Base-by-base conservation (phyloP, 2,797 vertebrate species). In the Notoglanidium macrostoma region DNA sequence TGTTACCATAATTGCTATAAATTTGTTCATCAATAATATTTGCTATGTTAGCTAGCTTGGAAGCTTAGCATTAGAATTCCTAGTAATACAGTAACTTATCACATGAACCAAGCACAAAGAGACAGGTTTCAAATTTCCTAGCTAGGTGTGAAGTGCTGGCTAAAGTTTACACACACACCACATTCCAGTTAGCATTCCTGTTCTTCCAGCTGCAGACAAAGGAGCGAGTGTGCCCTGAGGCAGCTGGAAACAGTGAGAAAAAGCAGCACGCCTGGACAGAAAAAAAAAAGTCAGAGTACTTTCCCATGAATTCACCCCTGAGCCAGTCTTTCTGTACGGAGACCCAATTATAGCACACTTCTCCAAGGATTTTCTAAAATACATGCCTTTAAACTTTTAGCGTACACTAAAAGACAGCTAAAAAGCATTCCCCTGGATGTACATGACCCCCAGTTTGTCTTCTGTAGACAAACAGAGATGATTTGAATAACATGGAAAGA, bases 171-270 rank as follows among this genome's bases (percentile, higher is more conserved):
- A 87, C 79, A 73, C 78, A 87, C 90, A 81, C 86, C 87, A 80
- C 89, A 90, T 88, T 91, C 65, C 86, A 86, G 85, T 81, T 76
- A 68, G 88, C 76, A 86, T 89, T 90, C 89, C 89, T 88, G 88
- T 89, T 90, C 84, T 86, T 89, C 86, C 86, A 88, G 70, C 65
- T 83, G 78, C 85, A 89, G 77, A 92, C 86, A 92, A 90, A 89
- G 89, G 74, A 85, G 14, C 0, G 19, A 89, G 85, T 89, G 87
- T 90, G 86, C 70, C 86, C 80, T 54, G 77, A 80, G 85, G 81
- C 86, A 83, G 78, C 85, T 87, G 89, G 86, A 89, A 90, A 73
- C 83, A 84, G 81, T 74, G 72, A 79, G 55, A 73, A 73, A 84
- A 89, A 85, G 81, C 87, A 77, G 79, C 88, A n/a, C 1, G 57